Base-by-base conservation (phyloP, 2,797 vertebrate genomes). In the Lithobates sylvaticus region DNA sequence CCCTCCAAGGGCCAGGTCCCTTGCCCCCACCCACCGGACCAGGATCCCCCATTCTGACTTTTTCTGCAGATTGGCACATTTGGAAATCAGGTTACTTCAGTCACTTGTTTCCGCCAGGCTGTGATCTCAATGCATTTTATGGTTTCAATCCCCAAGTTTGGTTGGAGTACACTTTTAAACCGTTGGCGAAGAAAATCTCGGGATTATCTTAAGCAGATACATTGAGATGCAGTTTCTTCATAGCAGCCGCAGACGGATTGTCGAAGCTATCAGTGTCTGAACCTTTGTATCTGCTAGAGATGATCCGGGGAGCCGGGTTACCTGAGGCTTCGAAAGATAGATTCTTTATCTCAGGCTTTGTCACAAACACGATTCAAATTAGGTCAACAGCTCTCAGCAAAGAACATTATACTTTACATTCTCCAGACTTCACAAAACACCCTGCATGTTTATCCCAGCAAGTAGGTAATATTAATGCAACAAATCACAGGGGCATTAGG, bases 401-500 rank as follows among this genome's bases (percentile, higher is more conserved):
- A 91, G 88, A 88, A 92, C 90, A 91, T 94, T 93, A 92, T 58
- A 91, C 88, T 89, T 92, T 89, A 93, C 92, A 92, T 94, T 90
- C 84, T 90, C 89, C 87, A 92, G 93, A 93, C 90, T 4, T 26
- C 50, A 54, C 21, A 36, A 34, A 69, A 36, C 50, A n/a, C 90
- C 78, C 92, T 90, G 36, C 80, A 65, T 26, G 92, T 87, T 93
- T 91, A 91, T 91, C 93, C 90, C 89, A 93, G 89, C 88, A 91
- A 91, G 89, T 82, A 91, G 92, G 90, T 94, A 93, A 92, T 94
- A 94, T 93, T 94, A 93, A 93, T 93, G 92, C 91, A 93, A 94
- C 90, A 93, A 94, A 94, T 91, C 89, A 90, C 89, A 85, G 76
- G 88, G 87, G 92, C 88, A 93, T 92, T 91, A 88, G 75, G 89